Base-by-base conservation (phyloP, 2,888 invertebrate species). In the Tolmerus cingulatus region DNA sequence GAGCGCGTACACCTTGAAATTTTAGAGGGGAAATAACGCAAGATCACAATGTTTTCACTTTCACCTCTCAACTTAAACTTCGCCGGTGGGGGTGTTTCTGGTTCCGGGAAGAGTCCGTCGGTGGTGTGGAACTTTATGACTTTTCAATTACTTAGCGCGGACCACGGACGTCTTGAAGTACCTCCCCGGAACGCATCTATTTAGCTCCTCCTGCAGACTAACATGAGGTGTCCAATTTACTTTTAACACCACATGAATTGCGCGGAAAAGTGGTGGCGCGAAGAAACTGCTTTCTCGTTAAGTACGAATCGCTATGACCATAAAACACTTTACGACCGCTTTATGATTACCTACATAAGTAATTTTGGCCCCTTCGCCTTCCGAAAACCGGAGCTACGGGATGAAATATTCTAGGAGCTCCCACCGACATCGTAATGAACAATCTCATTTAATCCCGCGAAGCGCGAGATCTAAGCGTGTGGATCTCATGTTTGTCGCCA, bases 321-420 rank as follows among this genome's bases (percentile, higher is more conserved):
- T 78, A 78, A 78, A 78, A 78, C 78, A 43, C 78, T 78, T 78
- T 78, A 78, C 78, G 78, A 40, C 78, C 78, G 23, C 43, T 78
- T 78, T 78, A 78, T 78, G 78, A 78, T 78, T 78, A 78, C 78
- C 37, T 46, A 78, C 78, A 78, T 78, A 43, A 78, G 78, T 78
- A 78, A 78, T 78, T 78, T 78, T 46, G 43, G 43, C 43, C 19
- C 43, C 40, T 78, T 23, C 40, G 19, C 66, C 66, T n/a, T 23
- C 27, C 27, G 0, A 27, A 7, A 5, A 19, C 51, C 23, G 46
- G 19, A 40, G 43, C 23, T 23, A 19, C 40, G 23, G 23, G 37
- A 23, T 78, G 23, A 78, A 78, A 19, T 66, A 66, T 78, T 78
- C 40, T 14, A 78, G 78, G 78, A 78, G 16, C 43, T 23, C 23